A percentile compares a stretch with the other conserved stretches of the same genome.
Evolutionary conservation across 2,113 vertebrate genomes (phyloP).

Genomic region (Mola mola): DNA sequence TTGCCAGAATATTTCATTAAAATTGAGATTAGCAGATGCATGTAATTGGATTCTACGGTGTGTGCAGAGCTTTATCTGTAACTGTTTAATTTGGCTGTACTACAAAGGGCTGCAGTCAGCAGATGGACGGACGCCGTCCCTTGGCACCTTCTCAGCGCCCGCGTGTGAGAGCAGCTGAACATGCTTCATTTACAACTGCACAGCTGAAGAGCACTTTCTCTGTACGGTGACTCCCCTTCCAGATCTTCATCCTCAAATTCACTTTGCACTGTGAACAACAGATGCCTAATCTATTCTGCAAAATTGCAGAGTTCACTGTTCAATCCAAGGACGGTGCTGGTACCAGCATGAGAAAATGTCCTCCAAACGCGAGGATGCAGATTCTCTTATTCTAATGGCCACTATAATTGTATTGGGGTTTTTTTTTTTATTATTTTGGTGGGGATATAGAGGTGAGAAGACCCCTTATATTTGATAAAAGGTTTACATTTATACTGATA

Average conservation of each 20-base stretch:
- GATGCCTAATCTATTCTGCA: not conserved
- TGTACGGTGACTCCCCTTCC: slow-evolving; percentile 10
- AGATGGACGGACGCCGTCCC: slow-evolving; percentile 65
- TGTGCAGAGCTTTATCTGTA: slow-evolving; percentile 32
- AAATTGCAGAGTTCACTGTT: slow-evolving; percentile 1
- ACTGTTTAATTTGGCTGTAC: slow-evolving; percentile 42
- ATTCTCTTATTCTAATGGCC: too few species aligned
- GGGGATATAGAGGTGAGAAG: too few species aligned
- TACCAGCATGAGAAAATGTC: not conserved
- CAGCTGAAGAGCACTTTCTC: slow-evolving; percentile 17
- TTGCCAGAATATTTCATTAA: slow-evolving; percentile 11
- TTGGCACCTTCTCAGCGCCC: slow-evolving; percentile 51
- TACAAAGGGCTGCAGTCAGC: slow-evolving; percentile 61
- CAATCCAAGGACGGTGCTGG: slow-evolving; percentile 19
- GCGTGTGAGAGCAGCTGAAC: slow-evolving; percentile 39
- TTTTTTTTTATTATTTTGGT: too few species aligned
- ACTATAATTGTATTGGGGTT: too few species aligned
- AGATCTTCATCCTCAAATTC: slow-evolving; percentile 6
- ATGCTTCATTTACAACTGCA: slow-evolving; percentile 30
- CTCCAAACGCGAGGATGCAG: too few species aligned
- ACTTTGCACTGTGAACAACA: slow-evolving; percentile 4
- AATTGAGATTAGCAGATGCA: slow-evolving; percentile 38
- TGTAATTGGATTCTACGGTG: slow-evolving; percentile 31
- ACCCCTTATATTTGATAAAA: too few species aligned
- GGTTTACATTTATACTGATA: too few species aligned